phyloP scores from a whole-genome alignment of 2,797 vertebrate species.

The Rachycentron canadum region DNA sequence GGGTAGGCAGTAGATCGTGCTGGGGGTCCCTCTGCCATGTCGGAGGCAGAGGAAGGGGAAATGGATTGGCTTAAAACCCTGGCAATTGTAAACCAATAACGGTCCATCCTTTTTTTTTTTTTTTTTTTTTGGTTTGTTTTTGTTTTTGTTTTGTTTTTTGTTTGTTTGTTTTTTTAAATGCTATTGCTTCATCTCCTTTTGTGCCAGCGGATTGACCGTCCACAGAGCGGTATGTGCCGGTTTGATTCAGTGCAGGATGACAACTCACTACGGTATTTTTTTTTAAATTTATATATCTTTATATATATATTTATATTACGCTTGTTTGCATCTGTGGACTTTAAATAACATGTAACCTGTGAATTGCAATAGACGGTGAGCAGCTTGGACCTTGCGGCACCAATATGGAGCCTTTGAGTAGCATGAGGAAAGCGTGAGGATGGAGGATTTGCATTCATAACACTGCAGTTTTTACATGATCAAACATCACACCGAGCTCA shows the following conservation, averaged over 20 bases:
- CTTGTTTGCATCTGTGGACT: conserved; percentile 47
- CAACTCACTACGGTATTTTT: conserved; percentile 66
- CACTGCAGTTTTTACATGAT: conserved; percentile 57
- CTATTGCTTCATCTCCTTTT: conserved; percentile 63
- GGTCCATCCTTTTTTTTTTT: conserved; percentile 60
- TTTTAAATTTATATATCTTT: no score
- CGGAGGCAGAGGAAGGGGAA: conserved; percentile 76
- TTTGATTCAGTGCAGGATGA: conserved; percentile 62
- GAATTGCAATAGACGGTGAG: conserved; percentile 37
- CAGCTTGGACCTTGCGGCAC: conserved; percentile 36
- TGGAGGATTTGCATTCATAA: conserved; percentile 49
- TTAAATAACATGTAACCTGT: conserved; percentile 33
- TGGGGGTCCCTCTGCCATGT: conserved; percentile 72
- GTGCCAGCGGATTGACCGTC: conserved; percentile 69
- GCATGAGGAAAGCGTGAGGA: conserved; percentile 25
- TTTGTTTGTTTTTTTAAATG: conserved; percentile 54
- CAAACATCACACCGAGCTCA: conserved; percentile 23
- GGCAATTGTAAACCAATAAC: conserved; percentile 78
- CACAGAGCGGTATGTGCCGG: conserved; percentile 70
- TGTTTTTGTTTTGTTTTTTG: conserved; percentile 47
- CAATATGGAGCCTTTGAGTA: conserved; percentile 53
- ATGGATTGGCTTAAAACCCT: conserved; percentile 76
- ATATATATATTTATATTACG: no score
- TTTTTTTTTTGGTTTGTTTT: no score
- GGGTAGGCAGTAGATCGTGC: conserved; percentile 51